These are phyloP conservation scores for Nebria ingens DNA, from an alignment of 1,140 invertebrate genomes.

Conservation along the genomic window DNA sequence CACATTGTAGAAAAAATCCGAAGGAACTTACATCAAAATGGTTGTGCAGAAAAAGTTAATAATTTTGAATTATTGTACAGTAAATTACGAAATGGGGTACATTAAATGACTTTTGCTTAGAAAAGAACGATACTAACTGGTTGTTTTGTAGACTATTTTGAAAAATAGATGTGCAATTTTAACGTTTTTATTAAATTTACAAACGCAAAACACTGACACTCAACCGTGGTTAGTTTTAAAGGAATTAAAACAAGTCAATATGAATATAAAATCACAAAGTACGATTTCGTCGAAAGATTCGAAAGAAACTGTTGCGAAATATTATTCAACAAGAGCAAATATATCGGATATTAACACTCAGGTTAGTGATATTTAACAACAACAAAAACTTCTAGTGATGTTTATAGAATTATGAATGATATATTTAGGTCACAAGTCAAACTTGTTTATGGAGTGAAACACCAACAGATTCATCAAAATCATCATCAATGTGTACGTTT, in stretches of 20 bases:
- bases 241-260: constrained; percentile 11
- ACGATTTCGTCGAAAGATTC: constrained; percentile 19
- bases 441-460: neutral
- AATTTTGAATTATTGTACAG: constrained; percentile 28
- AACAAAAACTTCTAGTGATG: neutral
- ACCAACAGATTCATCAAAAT: neutral
- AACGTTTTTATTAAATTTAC: constrained; percentile 14
- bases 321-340: constrained; percentile 19
- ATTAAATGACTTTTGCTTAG: neutral
- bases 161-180: constrained; percentile 14
- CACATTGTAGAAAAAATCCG: constrained; percentile 23
- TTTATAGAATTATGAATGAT: no score
- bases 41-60: constrained; percentile 20
- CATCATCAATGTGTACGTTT: neutral
- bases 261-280: constrained; percentile 13
- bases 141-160: constrained; percentile 15
- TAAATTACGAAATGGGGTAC: constrained; percentile 28
- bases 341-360: neutral
- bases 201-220: neutral
- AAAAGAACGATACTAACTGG: no score
- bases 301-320: constrained; percentile 17
- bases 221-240: constrained; percentile 12
- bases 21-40: constrained; percentile 19
- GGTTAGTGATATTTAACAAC: neutral
- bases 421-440: no score